Evolutionary conservation across 1,140 invertebrate species (phyloP).

Genomic region (Anagrus nilaparvatae): DNA sequence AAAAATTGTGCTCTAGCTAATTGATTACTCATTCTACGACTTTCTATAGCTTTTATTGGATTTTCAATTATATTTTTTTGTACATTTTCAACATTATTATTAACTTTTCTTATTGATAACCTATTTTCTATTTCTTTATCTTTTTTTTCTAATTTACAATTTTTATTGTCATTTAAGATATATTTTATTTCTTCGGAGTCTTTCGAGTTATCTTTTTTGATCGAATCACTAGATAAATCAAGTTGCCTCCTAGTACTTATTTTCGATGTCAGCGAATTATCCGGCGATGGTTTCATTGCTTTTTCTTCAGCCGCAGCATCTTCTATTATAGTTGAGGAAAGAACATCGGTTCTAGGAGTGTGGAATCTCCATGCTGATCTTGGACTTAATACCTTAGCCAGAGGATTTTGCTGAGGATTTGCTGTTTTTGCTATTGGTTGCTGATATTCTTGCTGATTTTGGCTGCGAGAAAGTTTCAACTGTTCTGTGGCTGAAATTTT

Average conservation of each 20-base stretch:
- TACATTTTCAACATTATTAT: too few species aligned
- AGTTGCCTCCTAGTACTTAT: constrained; percentile 20
- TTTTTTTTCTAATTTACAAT: neutral
- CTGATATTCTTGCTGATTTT: constrained; percentile 31
- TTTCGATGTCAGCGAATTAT: constrained; percentile 22
- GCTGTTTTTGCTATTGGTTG: constrained; percentile 27
- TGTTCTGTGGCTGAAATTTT: constrained; percentile 75
- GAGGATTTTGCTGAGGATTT: constrained; percentile 45
- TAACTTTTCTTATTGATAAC: neutral
- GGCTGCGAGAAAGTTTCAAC: constrained; percentile 60
- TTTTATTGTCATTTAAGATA: neutral
- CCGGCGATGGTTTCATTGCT: constrained; percentile 37
- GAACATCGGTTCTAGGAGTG: constrained; percentile 65
- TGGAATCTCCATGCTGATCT: constrained; percentile 61
- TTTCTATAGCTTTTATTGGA: constrained; percentile 27
- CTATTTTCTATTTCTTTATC: constrained; percentile 15
- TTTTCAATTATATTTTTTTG: too few species aligned
- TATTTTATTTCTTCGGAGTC: constrained; percentile 1
- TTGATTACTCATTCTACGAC: constrained; percentile 33
- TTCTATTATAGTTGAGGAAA: constrained; percentile 78
- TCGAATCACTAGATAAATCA: constrained; percentile 17
- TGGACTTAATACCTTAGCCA: constrained; percentile 57
- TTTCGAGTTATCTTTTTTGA: neutral
- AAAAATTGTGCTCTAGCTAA: constrained; percentile 37
- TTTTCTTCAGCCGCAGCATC: constrained; percentile 42